Conservation (phyloP, 2,113 vertebrate species). For the Larimichthys polyactis region DNA sequence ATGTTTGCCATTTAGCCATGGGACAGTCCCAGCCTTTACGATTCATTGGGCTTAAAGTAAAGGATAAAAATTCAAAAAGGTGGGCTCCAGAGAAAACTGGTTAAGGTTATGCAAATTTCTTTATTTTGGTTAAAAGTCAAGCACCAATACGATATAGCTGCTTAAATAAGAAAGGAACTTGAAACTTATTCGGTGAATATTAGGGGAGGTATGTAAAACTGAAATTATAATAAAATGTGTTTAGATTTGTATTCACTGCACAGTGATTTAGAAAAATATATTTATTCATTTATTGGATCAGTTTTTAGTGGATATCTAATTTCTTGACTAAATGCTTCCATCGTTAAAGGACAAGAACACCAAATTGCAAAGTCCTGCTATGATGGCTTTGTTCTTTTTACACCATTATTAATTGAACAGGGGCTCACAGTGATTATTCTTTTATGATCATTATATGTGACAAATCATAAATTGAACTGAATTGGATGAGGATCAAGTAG, state of each 20-base stretch:
- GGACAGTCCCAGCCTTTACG: conserved; percentile 45
- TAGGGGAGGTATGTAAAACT: not conserved
- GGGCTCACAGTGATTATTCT: too few relatives aligned
- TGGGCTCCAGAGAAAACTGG: conserved; percentile 5
- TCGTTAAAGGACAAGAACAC: not conserved
- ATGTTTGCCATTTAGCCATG: conserved; percentile 12
- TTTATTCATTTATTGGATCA: not conserved
- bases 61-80: conserved; percentile 26
- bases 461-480: too few relatives aligned
- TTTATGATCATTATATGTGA: too few relatives aligned
- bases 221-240: not conserved
- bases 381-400: too few relatives aligned
- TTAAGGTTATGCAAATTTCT: conserved; percentile 26
- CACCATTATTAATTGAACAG: too few relatives aligned
- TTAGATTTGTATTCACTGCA: not conserved
- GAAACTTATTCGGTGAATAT: not conserved
- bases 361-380: too few relatives aligned
- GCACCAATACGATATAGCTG: not conserved
- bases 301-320: not conserved
- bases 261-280: not conserved
- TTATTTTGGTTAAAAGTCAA: conserved; percentile 10
- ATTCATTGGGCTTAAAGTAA: conserved; percentile 1
- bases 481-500: not conserved
- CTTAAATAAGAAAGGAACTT: not conserved
- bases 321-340: not conserved